Percentiles rank a stretch among this genome's conserved stretches.
These are phyloP conservation scores for Parazoanthus swiftii DNA, from an alignment of 92 coral and sea anemone genomes.

Conservation along the genomic window DNA sequence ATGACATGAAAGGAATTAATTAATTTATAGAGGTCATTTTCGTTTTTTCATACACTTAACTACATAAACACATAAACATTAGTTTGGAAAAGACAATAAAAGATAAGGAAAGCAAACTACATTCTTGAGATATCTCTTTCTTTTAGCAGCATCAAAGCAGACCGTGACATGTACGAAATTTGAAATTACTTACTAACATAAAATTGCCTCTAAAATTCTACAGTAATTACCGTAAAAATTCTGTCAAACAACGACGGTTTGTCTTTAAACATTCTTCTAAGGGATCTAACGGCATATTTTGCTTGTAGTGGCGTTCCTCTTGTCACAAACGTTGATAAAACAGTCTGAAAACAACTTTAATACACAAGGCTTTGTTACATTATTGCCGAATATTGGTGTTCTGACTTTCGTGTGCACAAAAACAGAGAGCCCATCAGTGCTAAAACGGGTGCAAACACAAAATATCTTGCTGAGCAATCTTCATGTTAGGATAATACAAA, in stretches of 20 bases:
- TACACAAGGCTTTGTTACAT: background rate
- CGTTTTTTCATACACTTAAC: too few relatives aligned
- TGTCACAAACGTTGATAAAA: conserved; percentile 72
- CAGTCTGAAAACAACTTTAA: conserved; percentile 85
- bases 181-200: background rate
- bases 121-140: background rate
- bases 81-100: too few relatives aligned
- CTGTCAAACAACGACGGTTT: conserved; percentile 72
- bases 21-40: too few relatives aligned
- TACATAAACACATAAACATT: too few relatives aligned
- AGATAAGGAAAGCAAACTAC: too few relatives aligned
- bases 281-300: conserved; percentile 78
- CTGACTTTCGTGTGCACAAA: background rate
- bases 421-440: background rate
- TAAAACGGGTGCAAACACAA: too few relatives aligned
- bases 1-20: too few relatives aligned
- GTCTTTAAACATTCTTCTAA: conserved; percentile 69
- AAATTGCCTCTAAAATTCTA: background rate
- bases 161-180: background rate
- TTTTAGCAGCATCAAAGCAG: background rate
- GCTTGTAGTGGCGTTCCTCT: conserved; percentile 91
- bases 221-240: conserved; percentile 71
- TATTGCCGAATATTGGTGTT: background rate
- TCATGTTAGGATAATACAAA: too few relatives aligned
- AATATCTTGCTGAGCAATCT: too few relatives aligned